Percentiles rank a stretch among this genome's conserved stretches.
phyloP scores from a whole-genome alignment of 2,888 invertebrate genomes.

The Rhimphoctona megacephalus region DNA sequence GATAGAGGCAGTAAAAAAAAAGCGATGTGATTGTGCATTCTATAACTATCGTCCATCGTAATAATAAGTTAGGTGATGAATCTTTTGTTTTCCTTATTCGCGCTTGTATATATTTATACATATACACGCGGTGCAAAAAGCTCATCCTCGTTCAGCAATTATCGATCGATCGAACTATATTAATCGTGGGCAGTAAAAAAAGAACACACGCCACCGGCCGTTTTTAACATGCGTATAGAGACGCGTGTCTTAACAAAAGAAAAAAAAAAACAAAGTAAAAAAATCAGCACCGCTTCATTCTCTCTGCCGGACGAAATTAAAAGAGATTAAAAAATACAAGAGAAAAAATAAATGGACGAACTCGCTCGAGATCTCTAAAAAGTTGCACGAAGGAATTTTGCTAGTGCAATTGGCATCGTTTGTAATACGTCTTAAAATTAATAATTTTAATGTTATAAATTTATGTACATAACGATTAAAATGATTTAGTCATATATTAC shows the following conservation, averaged over 20 bases:
- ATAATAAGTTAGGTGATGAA: conserved; percentile 54
- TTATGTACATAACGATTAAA: conserved; percentile 80
- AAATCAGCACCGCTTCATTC: conserved; percentile 68
- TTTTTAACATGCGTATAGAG: conserved; percentile 29
- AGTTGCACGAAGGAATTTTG: conserved; percentile 71
- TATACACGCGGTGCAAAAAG: conserved; percentile 34
- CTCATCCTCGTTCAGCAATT: conserved; percentile 16
- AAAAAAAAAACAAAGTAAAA: conserved; percentile 59
- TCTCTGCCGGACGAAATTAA: conserved; percentile 55
- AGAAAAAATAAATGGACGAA: conserved; percentile 43
- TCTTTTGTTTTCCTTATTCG: conserved; percentile 62
- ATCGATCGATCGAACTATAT: conserved; percentile 29
- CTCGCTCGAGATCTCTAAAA: conserved; percentile 69
- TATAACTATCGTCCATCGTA: conserved; percentile 66
- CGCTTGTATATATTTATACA: conserved; percentile 59
- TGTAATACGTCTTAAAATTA: conserved; percentile 68
- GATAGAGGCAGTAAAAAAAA: conserved; percentile 44
- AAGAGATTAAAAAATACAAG: conserved; percentile 36
- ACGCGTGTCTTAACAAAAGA: conserved; percentile 13
- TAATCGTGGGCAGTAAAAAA: conserved; percentile 52
- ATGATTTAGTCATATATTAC: conserved; percentile 77
- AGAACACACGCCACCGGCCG: conserved; percentile 19
- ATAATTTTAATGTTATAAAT: conserved; percentile 73
- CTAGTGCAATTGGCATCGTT: conserved; percentile 69
- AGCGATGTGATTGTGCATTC: conserved; percentile 51